Evolutionary conservation across 2,113 vertebrate genomes (phyloP).

Genomic region (Tachysurus vachellii): DNA sequence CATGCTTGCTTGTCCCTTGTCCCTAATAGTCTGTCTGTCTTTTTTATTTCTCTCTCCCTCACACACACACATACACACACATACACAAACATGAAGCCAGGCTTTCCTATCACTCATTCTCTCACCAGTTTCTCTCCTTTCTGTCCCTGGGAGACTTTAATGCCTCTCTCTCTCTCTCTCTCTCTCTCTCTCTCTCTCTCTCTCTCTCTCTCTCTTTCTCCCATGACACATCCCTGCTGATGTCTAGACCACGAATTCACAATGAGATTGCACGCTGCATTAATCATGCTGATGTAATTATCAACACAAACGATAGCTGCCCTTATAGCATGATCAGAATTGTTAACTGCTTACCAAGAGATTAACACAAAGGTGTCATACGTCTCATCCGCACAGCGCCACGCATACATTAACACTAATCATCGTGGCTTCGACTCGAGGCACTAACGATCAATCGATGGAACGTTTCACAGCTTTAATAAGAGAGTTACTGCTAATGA

Average conservation of each 20-base stretch:
- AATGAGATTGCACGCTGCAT: constrained; percentile 17
- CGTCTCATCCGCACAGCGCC: background rate
- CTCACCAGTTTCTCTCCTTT: background rate
- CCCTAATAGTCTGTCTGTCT: background rate
- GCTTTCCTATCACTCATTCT: background rate
- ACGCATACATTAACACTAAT: background rate
- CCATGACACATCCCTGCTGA: constrained; percentile 5
- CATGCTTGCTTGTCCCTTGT: background rate
- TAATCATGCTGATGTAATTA: constrained; percentile 18
- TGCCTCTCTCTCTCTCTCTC: background rate
- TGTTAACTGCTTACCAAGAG: background rate
- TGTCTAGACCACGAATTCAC: constrained; percentile 35
- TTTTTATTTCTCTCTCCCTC: background rate
- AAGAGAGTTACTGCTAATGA: background rate
- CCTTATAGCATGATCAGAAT: constrained; percentile 19
- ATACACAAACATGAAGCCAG: background rate
- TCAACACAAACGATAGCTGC: background rate
- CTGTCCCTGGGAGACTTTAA: background rate
- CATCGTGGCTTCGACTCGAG: background rate
- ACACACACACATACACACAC: too few relatives aligned
- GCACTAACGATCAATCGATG: background rate
- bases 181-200: background rate
- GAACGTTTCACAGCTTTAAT: background rate
- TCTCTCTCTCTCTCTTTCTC: background rate
- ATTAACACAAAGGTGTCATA: background rate